Percentiles rank a stretch among this genome's conserved stretches.
phyloP scores from a whole-genome alignment of 2,797 vertebrate species.

The Borostomias antarcticus region DNA sequence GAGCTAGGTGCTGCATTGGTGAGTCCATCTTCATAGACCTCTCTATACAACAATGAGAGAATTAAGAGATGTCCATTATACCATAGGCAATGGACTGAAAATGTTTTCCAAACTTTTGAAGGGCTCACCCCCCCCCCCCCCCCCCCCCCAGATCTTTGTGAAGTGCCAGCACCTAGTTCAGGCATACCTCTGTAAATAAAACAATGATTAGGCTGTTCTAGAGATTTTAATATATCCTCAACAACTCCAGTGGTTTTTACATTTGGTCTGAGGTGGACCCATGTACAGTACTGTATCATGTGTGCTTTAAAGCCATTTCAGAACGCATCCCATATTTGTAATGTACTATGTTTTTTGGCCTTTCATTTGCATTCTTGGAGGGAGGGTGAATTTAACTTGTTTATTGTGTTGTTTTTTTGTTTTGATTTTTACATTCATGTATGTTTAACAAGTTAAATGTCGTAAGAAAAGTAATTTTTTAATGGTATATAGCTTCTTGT shows the following conservation, averaged over 20 bases:
- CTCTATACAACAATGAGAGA: not conserved
- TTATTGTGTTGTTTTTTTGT: no score
- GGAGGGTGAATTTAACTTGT: conserved; percentile 50
- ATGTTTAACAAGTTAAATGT: conserved; percentile 68
- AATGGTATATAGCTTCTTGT: conserved; percentile 68
- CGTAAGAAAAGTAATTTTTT: conserved; percentile 68
- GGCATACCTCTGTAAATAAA: conserved; percentile 59
- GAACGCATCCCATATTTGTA: conserved; percentile 58
- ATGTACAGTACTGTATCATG: conserved; percentile 76
- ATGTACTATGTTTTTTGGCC: conserved; percentile 70
- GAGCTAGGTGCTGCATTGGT: conserved; percentile 33
- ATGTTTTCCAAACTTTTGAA: no score
- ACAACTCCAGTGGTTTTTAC: conserved; percentile 61
- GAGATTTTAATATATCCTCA: conserved; percentile 56
- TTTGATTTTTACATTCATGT: conserved; percentile 68
- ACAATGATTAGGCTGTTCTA: conserved; percentile 57
- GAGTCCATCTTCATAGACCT: not conserved
- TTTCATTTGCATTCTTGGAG: conserved; percentile 44
- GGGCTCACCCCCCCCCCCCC: no score
- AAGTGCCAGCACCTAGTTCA: conserved; percentile 48
- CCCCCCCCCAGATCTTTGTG: conserved; percentile 2
- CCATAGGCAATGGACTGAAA: not conserved
- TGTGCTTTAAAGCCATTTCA: conserved; percentile 74
- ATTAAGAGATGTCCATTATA: not conserved
- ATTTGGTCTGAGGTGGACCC: conserved; percentile 68